These are phyloP conservation scores for Caenorhabditis angaria DNA, from an alignment of 2,888 invertebrate species.

Conservation along the genomic window DNA sequence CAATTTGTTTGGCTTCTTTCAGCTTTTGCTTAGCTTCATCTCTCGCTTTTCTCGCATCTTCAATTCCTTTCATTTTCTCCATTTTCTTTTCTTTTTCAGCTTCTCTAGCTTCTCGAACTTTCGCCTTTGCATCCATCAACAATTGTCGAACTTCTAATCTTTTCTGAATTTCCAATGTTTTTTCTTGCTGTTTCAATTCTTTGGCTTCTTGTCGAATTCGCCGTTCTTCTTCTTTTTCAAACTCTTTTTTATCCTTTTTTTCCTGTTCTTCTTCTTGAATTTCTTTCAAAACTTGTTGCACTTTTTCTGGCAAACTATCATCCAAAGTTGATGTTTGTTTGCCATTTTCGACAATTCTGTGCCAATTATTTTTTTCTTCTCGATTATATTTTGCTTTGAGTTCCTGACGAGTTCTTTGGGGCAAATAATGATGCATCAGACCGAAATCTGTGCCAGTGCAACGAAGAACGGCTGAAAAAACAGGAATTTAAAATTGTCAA, in stretches of 20 bases:
- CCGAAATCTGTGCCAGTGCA: constrained; percentile 69
- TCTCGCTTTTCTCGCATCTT: constrained; percentile 10
- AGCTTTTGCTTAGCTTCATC: constrained; percentile 15
- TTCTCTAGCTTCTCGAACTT: constrained; percentile 11
- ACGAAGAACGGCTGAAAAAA: constrained; percentile 57
- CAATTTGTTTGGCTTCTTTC: constrained; percentile 10
- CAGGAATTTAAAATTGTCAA: background rate
- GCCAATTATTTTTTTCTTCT: constrained; percentile 62
- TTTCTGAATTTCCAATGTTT: background rate
- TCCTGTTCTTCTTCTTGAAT: constrained; percentile 19
- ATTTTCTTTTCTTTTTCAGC: constrained; percentile 13
- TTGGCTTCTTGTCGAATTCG: constrained; percentile 9
- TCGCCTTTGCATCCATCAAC: background rate
- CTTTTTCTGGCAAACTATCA: constrained; percentile 9
- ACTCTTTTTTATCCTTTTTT: constrained; percentile 17
- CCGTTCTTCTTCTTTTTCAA: constrained; percentile 26
- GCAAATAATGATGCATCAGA: constrained; percentile 69
- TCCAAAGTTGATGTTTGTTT: constrained; percentile 27
- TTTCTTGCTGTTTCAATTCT: background rate
- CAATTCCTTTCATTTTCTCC: background rate
- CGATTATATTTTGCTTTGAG: constrained; percentile 68
- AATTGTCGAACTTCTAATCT: background rate
- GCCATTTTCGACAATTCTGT: constrained; percentile 17
- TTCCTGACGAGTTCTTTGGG: constrained; percentile 61
- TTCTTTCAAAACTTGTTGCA: constrained; percentile 15